Evolutionary conservation across 2,113 vertebrate species (phyloP).

Genomic region (Calidris pugnax): DNA sequence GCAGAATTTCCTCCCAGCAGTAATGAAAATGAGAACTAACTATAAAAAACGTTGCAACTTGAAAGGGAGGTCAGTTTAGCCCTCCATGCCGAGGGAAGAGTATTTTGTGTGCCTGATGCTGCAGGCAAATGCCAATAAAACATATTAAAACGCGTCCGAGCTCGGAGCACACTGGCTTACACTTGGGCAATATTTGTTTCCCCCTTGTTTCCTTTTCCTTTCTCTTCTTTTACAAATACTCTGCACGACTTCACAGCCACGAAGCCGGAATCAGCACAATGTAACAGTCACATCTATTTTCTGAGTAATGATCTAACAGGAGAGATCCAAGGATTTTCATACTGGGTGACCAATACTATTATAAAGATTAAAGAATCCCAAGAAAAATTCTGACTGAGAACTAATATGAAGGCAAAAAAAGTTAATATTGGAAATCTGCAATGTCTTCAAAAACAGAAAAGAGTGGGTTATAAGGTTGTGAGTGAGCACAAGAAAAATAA

Average conservation of each 20-base stretch:
- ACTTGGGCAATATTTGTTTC: background rate
- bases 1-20: slow-evolving; percentile 59
- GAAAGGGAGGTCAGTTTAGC: slow-evolving; percentile 33
- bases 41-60: slow-evolving; percentile 43
- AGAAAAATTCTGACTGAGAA: slow-evolving; percentile 40
- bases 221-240: slow-evolving; percentile 1
- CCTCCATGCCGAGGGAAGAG: background rate
- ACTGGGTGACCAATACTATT: slow-evolving; percentile 3
- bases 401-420: slow-evolving; percentile 15
- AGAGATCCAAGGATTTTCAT: slow-evolving; percentile 21
- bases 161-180: background rate
- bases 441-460: slow-evolving; percentile 4
- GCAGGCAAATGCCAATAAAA: background rate
- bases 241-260: background rate
- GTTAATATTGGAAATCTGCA: slow-evolving; percentile 4
- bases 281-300: background rate
- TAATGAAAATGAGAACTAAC: slow-evolving; percentile 59
- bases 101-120: background rate
- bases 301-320: slow-evolving; percentile 32
- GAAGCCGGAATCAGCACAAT: background rate
- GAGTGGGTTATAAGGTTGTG: background rate
- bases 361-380: slow-evolving; percentile 43
- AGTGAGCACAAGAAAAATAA: slow-evolving; percentile 25
- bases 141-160: background rate
- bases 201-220: background rate